These are phyloP conservation scores for Morone saxatilis DNA, from an alignment of 2,113 vertebrate genomes.

Conservation along the genomic window DNA sequence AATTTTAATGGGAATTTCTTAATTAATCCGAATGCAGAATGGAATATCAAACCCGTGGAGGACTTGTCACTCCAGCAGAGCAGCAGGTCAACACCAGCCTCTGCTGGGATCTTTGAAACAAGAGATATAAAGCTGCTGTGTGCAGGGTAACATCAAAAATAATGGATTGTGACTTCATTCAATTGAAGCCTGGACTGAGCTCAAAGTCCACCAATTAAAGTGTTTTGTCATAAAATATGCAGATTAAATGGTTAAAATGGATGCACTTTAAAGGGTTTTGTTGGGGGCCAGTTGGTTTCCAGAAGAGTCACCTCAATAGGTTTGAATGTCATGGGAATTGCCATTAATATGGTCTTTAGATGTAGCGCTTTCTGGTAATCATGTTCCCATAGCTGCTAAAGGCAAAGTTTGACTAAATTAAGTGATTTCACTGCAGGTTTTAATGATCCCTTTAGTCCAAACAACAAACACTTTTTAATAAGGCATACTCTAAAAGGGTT, in stretches of 20 bases:
- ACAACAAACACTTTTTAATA: slow-evolving; percentile 17
- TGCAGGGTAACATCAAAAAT: slow-evolving; percentile 74
- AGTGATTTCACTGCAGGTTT: slow-evolving; percentile 21
- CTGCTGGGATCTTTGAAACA: slow-evolving; percentile 75
- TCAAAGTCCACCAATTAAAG: slow-evolving; percentile 81
- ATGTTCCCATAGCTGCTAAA: slow-evolving; percentile 12
- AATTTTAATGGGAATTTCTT: slow-evolving; percentile 85
- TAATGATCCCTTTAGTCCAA: slow-evolving; percentile 22
- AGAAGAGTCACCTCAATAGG: slow-evolving; percentile 68
- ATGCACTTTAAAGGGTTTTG: slow-evolving; percentile 79
- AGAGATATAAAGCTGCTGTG: slow-evolving; percentile 70
- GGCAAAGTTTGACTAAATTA: slow-evolving; percentile 37
- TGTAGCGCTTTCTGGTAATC: slow-evolving; percentile 54
- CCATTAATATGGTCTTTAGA: slow-evolving; percentile 64
- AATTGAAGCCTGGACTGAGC: slow-evolving; percentile 66
- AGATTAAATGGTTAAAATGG: slow-evolving; percentile 81
- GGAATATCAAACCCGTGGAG: slow-evolving; percentile 80
- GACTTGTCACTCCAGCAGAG: slow-evolving; percentile 77
- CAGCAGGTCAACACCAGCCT: slow-evolving; percentile 80
- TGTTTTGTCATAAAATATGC: slow-evolving; percentile 81
- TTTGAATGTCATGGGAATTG: slow-evolving; percentile 71
- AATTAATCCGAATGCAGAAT: slow-evolving; percentile 86
- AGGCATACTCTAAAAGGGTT: not conserved
- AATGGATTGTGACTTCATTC: slow-evolving; percentile 75
- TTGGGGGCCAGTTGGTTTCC: slow-evolving; percentile 68